phyloP scores from a whole-genome alignment of 2,888 invertebrate genomes.

The Sphaeridia pumilis region DNA sequence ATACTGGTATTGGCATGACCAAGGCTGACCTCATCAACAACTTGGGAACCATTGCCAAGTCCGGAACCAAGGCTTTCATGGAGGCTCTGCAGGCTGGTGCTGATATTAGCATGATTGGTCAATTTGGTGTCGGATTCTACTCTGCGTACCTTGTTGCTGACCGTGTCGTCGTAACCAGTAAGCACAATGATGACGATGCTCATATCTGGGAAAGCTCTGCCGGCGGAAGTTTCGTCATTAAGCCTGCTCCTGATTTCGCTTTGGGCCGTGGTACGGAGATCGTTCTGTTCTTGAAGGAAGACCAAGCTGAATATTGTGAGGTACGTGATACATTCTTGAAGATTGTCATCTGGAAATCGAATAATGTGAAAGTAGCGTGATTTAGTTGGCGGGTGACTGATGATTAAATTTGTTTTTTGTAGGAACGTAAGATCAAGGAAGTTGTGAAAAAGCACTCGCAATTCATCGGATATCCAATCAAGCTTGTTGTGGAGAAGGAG shows the following conservation, averaged over 20 bases:
- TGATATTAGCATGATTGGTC: slow-evolving; percentile 99
- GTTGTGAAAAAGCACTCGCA: slow-evolving; percentile 98
- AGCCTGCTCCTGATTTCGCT: slow-evolving; percentile 51
- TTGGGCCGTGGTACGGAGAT: slow-evolving; percentile 94
- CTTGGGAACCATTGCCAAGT: slow-evolving; percentile 96
- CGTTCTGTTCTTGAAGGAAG: slow-evolving; percentile 87
- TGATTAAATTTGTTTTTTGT: too few relatives aligned
- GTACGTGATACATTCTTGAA: slow-evolving; percentile 14
- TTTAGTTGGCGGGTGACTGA: too few relatives aligned
- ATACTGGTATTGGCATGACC: slow-evolving; percentile 97
- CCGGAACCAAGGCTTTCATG: slow-evolving; percentile 99
- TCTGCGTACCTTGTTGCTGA: slow-evolving; percentile 96
- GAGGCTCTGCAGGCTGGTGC: slow-evolving; percentile 98
- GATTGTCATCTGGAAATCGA: too few relatives aligned
- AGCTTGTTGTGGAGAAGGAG: slow-evolving; percentile 87
- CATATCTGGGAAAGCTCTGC: slow-evolving; percentile 98
- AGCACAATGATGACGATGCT: slow-evolving; percentile 96
- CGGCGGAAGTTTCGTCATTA: slow-evolving; percentile 93
- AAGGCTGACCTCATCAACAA: slow-evolving; percentile 98
- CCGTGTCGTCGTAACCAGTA: slow-evolving; percentile 78
- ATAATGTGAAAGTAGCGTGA: too few relatives aligned
- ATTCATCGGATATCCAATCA: slow-evolving; percentile 98
- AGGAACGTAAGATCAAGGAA: slow-evolving; percentile 83
- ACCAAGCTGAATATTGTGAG: slow-evolving; percentile 86
- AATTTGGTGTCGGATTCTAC: slow-evolving; percentile 99